Evolutionary conservation across 2,888 invertebrate species (phyloP).

Genomic region (Drosophila histrio): DNA sequence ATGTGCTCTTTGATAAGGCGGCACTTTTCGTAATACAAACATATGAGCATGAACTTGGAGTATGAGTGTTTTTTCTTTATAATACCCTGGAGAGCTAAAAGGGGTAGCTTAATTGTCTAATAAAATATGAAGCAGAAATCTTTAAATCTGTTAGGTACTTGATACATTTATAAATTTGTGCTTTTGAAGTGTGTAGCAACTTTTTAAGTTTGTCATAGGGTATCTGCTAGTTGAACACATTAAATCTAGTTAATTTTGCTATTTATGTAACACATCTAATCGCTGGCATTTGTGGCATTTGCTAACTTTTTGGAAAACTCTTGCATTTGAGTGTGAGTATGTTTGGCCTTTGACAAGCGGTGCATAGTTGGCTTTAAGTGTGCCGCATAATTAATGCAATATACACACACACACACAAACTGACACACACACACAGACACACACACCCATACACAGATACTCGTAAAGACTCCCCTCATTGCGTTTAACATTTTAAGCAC

Average conservation of each 20-base stretch:
- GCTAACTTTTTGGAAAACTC: slow-evolving; percentile 24
- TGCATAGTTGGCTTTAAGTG: slow-evolving; percentile 52
- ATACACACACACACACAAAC: slow-evolving; percentile 30
- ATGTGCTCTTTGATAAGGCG: slow-evolving; percentile 68
- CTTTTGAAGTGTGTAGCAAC: neutral
- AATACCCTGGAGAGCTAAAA: neutral
- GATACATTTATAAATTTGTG: neutral
- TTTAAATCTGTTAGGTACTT: neutral
- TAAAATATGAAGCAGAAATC: neutral
- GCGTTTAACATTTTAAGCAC: slow-evolving; percentile 54
- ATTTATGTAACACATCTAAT: slow-evolving; percentile 64
- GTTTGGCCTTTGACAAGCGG: slow-evolving; percentile 31
- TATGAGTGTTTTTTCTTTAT: slow-evolving; percentile 1
- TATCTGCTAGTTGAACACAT: neutral
- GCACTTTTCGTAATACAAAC: slow-evolving; percentile 51
- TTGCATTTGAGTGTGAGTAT: neutral
- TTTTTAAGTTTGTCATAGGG: neutral
- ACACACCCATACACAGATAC: neutral
- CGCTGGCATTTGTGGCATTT: slow-evolving; percentile 56
- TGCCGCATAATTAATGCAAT: slow-evolving; percentile 65
- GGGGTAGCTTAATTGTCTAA: neutral
- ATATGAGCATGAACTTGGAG: slow-evolving; percentile 21
- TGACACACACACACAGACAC: neutral
- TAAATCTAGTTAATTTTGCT: neutral
- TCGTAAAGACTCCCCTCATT: slow-evolving; percentile 4